Base-by-base conservation (phyloP, 2,113 vertebrate genomes). In the Lates calcarifer region DNA sequence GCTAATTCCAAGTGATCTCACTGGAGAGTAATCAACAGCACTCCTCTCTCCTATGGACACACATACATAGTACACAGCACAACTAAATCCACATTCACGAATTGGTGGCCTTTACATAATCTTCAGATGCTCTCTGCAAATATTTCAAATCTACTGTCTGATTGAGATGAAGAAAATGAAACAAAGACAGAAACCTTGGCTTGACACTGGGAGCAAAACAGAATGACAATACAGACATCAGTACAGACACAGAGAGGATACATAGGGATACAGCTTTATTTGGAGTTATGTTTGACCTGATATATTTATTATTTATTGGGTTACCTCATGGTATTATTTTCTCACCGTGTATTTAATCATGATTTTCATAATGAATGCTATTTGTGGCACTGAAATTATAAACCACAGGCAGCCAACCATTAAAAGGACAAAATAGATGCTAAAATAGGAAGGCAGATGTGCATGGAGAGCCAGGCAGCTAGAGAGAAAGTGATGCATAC, bases 1-100 rank as follows among this genome's bases (percentile, higher is more conserved):
- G 70, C 74, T 90, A 89, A 91, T 89, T 90, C 68, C 20, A 14
- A 78, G 83, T 85, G n/a, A 90, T 90, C 79, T 84, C 74, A 68
- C 33, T 66, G 45, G 31, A 80, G 66, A 92, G 73, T 84, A 80
- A 86, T 85, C 51, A 66, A 79, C 73, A 60, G 49, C 28, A 45
- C 29, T 62, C 70, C 49, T 61, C 39, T 80, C 47, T 60, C 60
- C 22, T 20, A 24, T 22, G 12, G 26, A 66, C 63, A 64, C 53
- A 73, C 31, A 64, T 39, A 69, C 13, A 65, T 17, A 47, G 20
- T 24, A 14, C 17, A 31, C 39, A 60, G 37, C 33, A 6, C 41
- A 84, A 82, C 24, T 47, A 78, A 76, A 80, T 35, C 10, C 35
- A 20, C 43, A 26, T 79, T 76, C 15, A 57, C 71, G 79, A 74